Evolutionary conservation across 1,140 invertebrate genomes (phyloP), one percentile per base, ranked within the genome.

Genomic region (Trichonephila clavata): DNA sequence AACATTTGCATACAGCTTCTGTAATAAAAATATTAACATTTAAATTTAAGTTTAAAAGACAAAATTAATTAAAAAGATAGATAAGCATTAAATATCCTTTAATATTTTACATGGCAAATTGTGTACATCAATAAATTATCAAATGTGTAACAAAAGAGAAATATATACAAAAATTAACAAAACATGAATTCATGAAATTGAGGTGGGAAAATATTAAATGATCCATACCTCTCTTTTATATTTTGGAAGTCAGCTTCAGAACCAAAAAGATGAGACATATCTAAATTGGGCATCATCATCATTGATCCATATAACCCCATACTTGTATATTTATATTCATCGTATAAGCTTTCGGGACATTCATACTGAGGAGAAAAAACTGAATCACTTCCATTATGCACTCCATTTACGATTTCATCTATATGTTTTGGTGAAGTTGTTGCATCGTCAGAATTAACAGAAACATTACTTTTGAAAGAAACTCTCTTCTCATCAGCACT

Each of bases 191-290:
- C 24, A 10, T 63, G 61, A 3, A 24, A 10, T n/a, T 65, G 13
- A 60, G 24, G 24, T 65, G 63, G 21, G 7, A 20, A 65, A n/a
- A 24, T 8, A 68, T 80, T 43, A 61, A 57, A 86, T 50, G 39
- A 5, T 16, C 80, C 92, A 57, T 80, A 94, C 94, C 91, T 94
- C 21, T 94, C 91, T 90, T 93, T 94, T 61, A 94, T 91, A 84
- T 94, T 91, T 63, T 90, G 77, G 32, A 91, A 94, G 84, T 94
- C 94, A 81, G 77, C 88, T 61, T 94, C 94, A 20, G 91, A 61
- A 21, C 92, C 92, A 77, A 91, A 93, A 24, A 94, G 43, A 20
- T 93, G 27, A 57, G 94, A 94, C 68, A 93, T 89, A 39, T 94
- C 94, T 14, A 94, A 77, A 43, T 87, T 92, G 4, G 94, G 91